phyloP scores from a whole-genome alignment of 2,113 vertebrate genomes.

The Leptobrachium leishanense region DNA sequence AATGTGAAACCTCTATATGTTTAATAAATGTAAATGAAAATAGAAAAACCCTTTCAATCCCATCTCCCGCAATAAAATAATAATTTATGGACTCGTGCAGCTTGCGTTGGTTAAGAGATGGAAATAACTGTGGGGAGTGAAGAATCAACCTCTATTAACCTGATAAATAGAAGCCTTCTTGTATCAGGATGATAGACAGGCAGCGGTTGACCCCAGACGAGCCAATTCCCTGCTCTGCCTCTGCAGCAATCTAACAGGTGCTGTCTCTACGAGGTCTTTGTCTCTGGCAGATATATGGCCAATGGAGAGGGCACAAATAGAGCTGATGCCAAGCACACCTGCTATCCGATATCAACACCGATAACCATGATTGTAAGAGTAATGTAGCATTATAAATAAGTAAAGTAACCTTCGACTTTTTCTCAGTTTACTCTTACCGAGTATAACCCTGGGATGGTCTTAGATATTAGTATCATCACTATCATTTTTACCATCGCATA shows the following conservation, averaged over 20 bases:
- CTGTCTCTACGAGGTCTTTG: constrained; percentile 23
- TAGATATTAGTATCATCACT: no score
- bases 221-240: constrained; percentile 12
- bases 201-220: not conserved
- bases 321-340: constrained; percentile 25
- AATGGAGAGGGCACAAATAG: not conserved
- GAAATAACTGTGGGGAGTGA: not conserved
- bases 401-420: no score
- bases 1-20: no score
- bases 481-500: no score
- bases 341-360: constrained; percentile 16
- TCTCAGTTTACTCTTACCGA: no score
- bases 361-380: not conserved
- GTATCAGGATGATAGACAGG: constrained; percentile 19
- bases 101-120: no score
- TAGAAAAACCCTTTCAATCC: no score
- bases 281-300: constrained; percentile 24
- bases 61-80: no score
- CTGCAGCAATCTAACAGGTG: constrained; percentile 32
- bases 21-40: no score
- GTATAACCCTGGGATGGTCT: no score
- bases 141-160: constrained; percentile 10
- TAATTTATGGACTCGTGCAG: no score
- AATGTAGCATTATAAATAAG: no score
- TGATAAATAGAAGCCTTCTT: constrained; percentile 25